Conservation (phyloP, 2,113 vertebrate species). For the Albula glossodonta region DNA sequence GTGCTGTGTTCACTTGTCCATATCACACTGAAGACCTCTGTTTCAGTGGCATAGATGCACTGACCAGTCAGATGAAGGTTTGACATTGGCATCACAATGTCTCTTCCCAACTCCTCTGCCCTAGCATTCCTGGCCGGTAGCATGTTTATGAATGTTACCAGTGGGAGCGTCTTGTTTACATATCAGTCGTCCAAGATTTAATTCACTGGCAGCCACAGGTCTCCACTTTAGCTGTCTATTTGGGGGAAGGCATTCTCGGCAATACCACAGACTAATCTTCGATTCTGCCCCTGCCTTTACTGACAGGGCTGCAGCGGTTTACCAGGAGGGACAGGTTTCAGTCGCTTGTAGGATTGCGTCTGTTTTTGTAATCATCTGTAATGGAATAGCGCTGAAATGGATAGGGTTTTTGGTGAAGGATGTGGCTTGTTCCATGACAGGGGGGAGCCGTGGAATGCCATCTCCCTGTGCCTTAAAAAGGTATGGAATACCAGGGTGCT, state of each 20-base stretch:
- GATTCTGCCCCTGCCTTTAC: background rate
- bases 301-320: background rate
- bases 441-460: background rate
- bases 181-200: background rate
- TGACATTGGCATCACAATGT: no score
- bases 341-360: conserved; percentile 20
- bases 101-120: no score
- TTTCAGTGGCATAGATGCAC: no score
- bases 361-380: conserved; percentile 46
- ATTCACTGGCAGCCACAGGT: background rate
- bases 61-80: no score
- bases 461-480: conserved; percentile 38
- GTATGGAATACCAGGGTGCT: conserved; percentile 19
- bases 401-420: conserved; percentile 24
- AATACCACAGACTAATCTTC: background rate
- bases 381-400: conserved; percentile 33
- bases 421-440: conserved; percentile 33
- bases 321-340: background rate
- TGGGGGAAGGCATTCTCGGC: conserved; percentile 12
- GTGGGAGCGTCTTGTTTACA: background rate
- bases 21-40: background rate
- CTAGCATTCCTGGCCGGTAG: background rate
- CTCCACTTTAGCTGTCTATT: conserved; percentile 10
- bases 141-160: background rate
- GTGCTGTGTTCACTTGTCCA: background rate